Base-by-base conservation (phyloP, 2,113 vertebrate species). In the Martes martes region DNA sequence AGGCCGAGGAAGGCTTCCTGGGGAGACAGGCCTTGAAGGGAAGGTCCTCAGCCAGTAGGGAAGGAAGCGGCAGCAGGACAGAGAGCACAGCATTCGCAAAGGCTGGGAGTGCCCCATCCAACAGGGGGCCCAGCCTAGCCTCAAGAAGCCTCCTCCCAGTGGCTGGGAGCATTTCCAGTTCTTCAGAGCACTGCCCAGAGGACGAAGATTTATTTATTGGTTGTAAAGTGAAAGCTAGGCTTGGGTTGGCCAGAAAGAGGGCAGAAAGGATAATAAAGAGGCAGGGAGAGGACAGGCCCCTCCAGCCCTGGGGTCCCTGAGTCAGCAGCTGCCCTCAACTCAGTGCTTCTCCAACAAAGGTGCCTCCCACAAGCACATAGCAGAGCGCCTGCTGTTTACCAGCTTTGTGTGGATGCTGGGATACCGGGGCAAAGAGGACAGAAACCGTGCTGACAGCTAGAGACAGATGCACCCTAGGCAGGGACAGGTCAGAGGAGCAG, bases 191-290 rank as follows among this genome's bases (percentile, higher is more conserved):
- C 82, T 67, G 52, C 24, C 63, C 18, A 33, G 55, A 81, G 90
- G 57, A 91, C 0, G 3, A 78, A 82, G 90, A 87, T 92, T 92
- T 81, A 89, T 87, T 83, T 93, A 91, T 83, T 74, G 78, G 71
- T 69, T 89, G 57, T 91, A 81, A 89, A 95, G 39, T 69, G 50
- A 92, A 84, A 95, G 78, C 24, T 82, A 85, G 90, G 45, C 42
- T 50, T 19, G 50, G 33, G 15, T 26, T n/a, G 71, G 63, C 50
- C 69, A 85, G 7, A 33, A 85, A 50, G 42, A 85, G 33, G 55
- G 92, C 52, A 65, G 59, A 61, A 80, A 16, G 42, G 28, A 83
- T 59, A 18, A 92, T 67, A 61, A 82, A 95, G 88, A 52, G 23
- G 5, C n/a, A 71, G 36, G 42, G 57, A 23, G 73, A 82, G 42